A percentile compares a stretch with the other conserved stretches of the same genome.
Conservation (phyloP, 2,888 invertebrate species). For the Pandemis corylana region DNA sequence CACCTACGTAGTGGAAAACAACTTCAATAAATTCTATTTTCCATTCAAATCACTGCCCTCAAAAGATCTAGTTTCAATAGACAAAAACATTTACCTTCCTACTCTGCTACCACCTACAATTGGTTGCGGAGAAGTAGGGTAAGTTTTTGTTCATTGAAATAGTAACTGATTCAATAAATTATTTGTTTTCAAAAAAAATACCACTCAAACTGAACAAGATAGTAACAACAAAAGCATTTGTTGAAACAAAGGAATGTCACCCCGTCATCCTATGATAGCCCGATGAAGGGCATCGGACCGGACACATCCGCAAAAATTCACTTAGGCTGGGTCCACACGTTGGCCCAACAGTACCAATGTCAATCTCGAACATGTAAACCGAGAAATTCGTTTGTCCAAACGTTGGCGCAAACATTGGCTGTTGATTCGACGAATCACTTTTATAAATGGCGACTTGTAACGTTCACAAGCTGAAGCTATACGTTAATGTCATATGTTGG, state of each 20-base stretch:
- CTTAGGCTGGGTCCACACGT: background rate
- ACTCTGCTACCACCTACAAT: too few species aligned
- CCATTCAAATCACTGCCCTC: too few species aligned
- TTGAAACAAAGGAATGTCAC: conserved; percentile 13
- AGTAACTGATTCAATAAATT: background rate
- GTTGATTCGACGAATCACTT: background rate
- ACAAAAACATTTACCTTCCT: too few species aligned
- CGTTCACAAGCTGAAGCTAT: too few species aligned
- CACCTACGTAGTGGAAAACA: too few species aligned
- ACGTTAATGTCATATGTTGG: too few species aligned
- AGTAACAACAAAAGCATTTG: background rate
- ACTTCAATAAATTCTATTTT: too few species aligned
- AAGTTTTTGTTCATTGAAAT: too few species aligned
- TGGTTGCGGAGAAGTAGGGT: too few species aligned
- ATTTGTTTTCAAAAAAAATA: background rate
- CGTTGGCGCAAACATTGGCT: background rate
- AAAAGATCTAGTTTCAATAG: too few species aligned
- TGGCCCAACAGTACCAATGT: background rate
- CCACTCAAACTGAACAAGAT: background rate
- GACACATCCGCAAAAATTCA: background rate
- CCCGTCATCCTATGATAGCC: conserved; percentile 5
- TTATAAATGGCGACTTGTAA: too few species aligned
- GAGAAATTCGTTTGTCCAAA: background rate
- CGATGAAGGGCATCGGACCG: conserved; percentile 16
- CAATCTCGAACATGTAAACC: background rate